Conservation (phyloP, 2,113 vertebrate genomes). For the Cyprinodon tularosa region DNA sequence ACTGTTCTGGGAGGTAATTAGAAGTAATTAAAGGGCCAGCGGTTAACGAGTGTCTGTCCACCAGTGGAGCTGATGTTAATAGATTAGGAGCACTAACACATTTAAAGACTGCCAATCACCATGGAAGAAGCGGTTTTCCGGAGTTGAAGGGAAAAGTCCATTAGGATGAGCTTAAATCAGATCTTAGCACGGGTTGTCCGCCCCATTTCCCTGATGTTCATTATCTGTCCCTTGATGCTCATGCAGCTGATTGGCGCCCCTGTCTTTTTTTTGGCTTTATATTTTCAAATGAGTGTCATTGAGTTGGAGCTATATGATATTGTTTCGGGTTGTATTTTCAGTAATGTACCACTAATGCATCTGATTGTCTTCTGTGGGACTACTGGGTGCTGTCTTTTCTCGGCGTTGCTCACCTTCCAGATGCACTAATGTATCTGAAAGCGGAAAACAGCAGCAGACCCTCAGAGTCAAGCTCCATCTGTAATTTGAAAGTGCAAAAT, state of each 20-base stretch:
- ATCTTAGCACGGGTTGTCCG: constrained; percentile 75
- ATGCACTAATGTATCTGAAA: constrained; percentile 57
- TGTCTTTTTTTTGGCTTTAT: constrained; percentile 69
- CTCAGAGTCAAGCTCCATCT: constrained; percentile 47
- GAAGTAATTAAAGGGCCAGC: constrained; percentile 78
- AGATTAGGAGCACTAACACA: constrained; percentile 74
- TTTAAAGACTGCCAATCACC: constrained; percentile 80
- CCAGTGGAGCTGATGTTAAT: constrained; percentile 73
- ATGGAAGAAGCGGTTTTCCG: constrained; percentile 78
- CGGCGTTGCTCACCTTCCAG: constrained; percentile 31
- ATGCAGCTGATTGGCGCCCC: constrained; percentile 74
- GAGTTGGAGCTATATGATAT: constrained; percentile 67
- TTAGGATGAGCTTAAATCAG: constrained; percentile 79
- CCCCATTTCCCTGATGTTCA: constrained; percentile 77
- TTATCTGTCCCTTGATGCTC: constrained; percentile 80
- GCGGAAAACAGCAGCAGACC: constrained; percentile 43
- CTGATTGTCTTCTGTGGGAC: constrained; percentile 50
- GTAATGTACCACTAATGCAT: constrained; percentile 73
- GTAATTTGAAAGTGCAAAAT: constrained; percentile 34
- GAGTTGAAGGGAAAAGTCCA: constrained; percentile 80
- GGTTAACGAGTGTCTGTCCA: constrained; percentile 76
- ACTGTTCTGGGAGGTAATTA: constrained; percentile 75
- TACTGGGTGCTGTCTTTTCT: constrained; percentile 55
- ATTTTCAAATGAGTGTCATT: constrained; percentile 75
- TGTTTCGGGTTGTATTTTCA: constrained; percentile 58